Evolutionary conservation across 1,140 invertebrate species (phyloP).

Genomic region (Tribolium castaneum): DNA sequence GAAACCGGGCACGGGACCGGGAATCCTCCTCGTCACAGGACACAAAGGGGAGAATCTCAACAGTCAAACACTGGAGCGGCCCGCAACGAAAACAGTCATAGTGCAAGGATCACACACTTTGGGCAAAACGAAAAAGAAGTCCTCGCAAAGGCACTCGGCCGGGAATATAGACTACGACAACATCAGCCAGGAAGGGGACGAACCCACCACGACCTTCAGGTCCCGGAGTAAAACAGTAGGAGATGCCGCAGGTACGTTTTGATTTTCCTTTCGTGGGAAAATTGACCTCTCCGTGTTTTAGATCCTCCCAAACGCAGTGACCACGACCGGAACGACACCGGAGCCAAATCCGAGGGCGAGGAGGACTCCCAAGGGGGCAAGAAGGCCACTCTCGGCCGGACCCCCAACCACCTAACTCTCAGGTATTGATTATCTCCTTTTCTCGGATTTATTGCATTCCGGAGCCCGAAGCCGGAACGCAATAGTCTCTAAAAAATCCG

Average conservation of each 20-base stretch:
- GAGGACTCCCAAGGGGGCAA: constrained; percentile 79
- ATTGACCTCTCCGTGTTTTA: constrained; percentile 10
- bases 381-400: constrained; percentile 81
- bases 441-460: not conserved
- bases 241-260: constrained; percentile 76
- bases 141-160: constrained; percentile 88
- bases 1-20: constrained; percentile 69
- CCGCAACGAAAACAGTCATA: constrained; percentile 63
- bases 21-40: constrained; percentile 61
- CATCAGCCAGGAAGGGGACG: constrained; percentile 70
- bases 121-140: constrained; percentile 78
- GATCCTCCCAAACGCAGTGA: constrained; percentile 62
- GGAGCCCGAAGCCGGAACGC: not conserved
- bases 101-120: constrained; percentile 78
- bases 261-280: too few species aligned
- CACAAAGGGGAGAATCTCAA: constrained; percentile 62
- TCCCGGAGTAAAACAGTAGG: constrained; percentile 90
- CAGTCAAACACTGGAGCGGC: constrained; percentile 62
- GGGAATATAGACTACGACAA: constrained; percentile 89
- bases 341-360: constrained; percentile 88
- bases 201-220: constrained; percentile 73
- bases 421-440: constrained; percentile 66
- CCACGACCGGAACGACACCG: constrained; percentile 74
- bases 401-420: constrained; percentile 91
- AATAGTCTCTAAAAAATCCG: not conserved